Base-by-base conservation (phyloP, 1,140 invertebrate species). In the Ditylenchus dipsaci region DNA sequence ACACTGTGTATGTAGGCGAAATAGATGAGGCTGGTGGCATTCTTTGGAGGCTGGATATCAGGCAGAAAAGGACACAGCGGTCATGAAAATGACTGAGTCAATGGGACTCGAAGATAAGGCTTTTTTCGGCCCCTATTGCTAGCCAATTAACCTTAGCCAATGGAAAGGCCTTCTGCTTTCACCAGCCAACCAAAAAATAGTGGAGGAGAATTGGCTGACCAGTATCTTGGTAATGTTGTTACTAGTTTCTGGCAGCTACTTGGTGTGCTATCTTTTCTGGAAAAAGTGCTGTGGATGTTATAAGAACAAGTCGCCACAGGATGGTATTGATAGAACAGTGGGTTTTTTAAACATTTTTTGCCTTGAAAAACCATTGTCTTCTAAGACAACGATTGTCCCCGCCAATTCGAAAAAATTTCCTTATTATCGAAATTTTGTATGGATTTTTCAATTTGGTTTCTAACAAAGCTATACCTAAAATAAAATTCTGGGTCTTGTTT, bases 11-110 rank as follows among this genome's bases (percentile, higher is more conserved):
- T 23, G 69, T 81, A 11, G 79, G 79, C 30, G 79, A 81, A 61
- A 81, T 81, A 58, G 68, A 72, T 3, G 68, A 82, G 11, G 65
- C 59, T 29, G 60, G 72, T 15, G 79, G 79, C 9, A 53, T 73
- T 21, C 65, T 81, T 15, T 83, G 79, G 81, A 57, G 68, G 29
- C 73, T 81, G 29, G 75, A 81, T 21, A 70, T 33, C 26, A 78
- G 26, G 38, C 65, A 27, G 59, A 71, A n/a, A 19, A 61, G 26
- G 59, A 53, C 23, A 53, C 49, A 53, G 49, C n/a, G 3, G 23
- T 21, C 1, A 19, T 21, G 23, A 53, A 53, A 17, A 19, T 53
- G n/a, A 53, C 23, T 53, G n/a, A 21, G 23, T 53, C 49, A 17
- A 21, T 53, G 49, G 3, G 8, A 21, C 11, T 11, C 11, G 43